Conservation (phyloP, 1,140 invertebrate species). For the Oreohelix idahoensis region DNA sequence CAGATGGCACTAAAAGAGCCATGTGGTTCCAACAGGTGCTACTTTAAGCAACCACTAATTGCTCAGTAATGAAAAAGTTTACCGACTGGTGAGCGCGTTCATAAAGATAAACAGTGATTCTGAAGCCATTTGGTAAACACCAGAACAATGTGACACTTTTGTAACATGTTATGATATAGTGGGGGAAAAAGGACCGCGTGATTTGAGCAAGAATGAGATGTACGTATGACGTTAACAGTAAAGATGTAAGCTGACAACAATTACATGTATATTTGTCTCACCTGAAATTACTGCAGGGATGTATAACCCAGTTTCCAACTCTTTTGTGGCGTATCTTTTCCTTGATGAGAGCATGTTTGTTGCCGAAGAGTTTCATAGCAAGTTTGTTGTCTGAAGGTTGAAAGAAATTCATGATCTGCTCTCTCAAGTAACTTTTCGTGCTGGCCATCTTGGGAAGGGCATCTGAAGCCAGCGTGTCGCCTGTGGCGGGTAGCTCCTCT, state of each 20-base stretch:
- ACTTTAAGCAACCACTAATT: too few relatives aligned
- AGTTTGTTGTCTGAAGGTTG: conserved; percentile 75
- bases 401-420: conserved; percentile 73
- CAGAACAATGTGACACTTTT: background rate
- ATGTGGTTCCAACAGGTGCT: too few relatives aligned
- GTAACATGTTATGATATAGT: too few relatives aligned
- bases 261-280: conserved; percentile 48
- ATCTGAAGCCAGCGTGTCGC: background rate
- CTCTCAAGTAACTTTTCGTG: conserved; percentile 65
- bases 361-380: conserved; percentile 75
- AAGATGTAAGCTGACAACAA: background rate
- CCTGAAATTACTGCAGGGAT: conserved; percentile 74
- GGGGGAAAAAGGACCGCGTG: too few relatives aligned
- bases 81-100: too few relatives aligned
- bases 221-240: too few relatives aligned
- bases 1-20: too few relatives aligned
- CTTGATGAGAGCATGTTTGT: conserved; percentile 73
- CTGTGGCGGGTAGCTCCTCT: conserved; percentile 83
- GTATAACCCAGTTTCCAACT: conserved; percentile 73
- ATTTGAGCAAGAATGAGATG: too few relatives aligned
- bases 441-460: conserved; percentile 8
- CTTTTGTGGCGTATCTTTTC: conserved; percentile 73
- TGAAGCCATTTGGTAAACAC: background rate
- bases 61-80: too few relatives aligned
- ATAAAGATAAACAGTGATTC: too few relatives aligned